Evolutionary conservation across 2,113 vertebrate genomes (phyloP).

Genomic region (Balaeniceps rex): DNA sequence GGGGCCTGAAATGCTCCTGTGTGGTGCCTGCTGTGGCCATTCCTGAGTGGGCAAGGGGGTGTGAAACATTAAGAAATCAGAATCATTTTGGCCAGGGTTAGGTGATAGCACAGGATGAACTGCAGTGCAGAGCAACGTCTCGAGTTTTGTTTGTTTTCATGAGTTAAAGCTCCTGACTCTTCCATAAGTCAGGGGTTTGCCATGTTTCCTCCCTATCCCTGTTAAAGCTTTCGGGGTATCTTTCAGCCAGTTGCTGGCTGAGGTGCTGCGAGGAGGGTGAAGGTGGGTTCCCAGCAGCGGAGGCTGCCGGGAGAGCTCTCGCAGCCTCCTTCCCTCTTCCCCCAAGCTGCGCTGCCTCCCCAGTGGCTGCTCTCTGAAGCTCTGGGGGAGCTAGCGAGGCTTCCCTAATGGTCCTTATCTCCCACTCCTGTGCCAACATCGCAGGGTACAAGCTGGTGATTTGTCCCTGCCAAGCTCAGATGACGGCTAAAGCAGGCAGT

Average conservation of each 20-base stretch:
- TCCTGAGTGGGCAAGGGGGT: not conserved
- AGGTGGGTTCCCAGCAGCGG: not conserved
- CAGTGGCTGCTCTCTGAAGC: not conserved
- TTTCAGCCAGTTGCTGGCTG: not conserved
- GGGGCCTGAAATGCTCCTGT: not conserved
- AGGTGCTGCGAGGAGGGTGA: not conserved
- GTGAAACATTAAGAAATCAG: not conserved
- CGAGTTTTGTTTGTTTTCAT: not conserved
- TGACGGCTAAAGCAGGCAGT: not conserved
- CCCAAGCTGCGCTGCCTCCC: not conserved
- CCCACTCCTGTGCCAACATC: not conserved
- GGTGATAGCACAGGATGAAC: not conserved
- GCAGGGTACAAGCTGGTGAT: not conserved
- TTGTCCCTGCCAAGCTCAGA: accelerated
- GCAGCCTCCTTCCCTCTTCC: not conserved
- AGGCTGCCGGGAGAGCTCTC: not conserved
- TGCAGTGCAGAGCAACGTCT: not conserved
- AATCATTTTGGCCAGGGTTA: not conserved
- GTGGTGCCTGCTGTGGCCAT: not conserved
- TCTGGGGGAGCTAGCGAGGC: not conserved
- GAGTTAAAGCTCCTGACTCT: not conserved
- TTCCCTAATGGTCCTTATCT: not conserved
- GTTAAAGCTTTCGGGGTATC: not conserved
- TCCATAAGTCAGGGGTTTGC: not conserved
- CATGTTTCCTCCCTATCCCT: not conserved